Evolutionary conservation across 1,140 invertebrate genomes (phyloP), one percentile per base, ranked within the genome.

Genomic region (Drosophila yakuba): DNA sequence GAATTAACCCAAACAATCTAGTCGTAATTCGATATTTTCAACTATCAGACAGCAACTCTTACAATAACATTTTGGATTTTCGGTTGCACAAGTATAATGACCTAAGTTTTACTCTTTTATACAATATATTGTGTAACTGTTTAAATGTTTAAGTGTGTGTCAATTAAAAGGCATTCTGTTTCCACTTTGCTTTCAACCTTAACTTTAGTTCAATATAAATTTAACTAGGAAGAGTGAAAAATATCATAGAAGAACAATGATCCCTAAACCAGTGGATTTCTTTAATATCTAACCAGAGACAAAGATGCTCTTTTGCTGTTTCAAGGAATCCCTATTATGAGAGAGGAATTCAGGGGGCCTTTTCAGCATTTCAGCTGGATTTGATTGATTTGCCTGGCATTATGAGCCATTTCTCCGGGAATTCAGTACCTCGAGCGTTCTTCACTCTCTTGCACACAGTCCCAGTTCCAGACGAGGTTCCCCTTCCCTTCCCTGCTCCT

Each of bases 331-430:
- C 0, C 6, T 7, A 0, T 12, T 20, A 7, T 36, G 6, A 11
- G 17, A 51, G 4, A 36, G 32, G 15, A 17, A 52, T 20, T 36
- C 15, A 20, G 11, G 17, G 36, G 15, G 14, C 17, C 38, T 17
- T 23, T 15, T 62, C 25, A 43, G 12, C 38, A 28, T 23, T 15
- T 62, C 25, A 43, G 12, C 10, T 17, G 5, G 28, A 39, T n/a
- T 43, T 63, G 60, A 63, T 63, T 52, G 50, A 52, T 52, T 28
- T 52, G 50, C 25, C 36, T 41, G 59, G 52, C 59, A 41, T 57
- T 58, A 32, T 32, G 36, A 17, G 52, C 52, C 32, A 35, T 60
- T 59, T 63, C 55, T 15, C 39, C 38, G 55, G 60, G 60, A 63
- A 43, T 57, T 17, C 60, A 32, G 54, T 25, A 17, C 54, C 36